Evolutionary conservation across 2,797 vertebrate species (phyloP).

Genomic region (Octomys mimax): DNA sequence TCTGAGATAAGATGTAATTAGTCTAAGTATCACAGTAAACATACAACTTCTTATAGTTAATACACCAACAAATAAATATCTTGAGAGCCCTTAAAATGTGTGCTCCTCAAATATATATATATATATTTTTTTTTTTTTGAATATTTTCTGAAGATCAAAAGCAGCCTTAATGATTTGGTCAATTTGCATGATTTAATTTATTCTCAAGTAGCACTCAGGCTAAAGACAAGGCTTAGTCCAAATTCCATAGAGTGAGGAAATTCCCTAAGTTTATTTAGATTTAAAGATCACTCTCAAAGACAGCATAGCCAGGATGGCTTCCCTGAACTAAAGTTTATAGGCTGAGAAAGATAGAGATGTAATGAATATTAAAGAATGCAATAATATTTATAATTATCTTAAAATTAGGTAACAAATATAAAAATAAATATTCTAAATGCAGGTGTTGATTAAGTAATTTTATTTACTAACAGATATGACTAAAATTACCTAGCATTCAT

Average conservation of each 20-base stretch:
- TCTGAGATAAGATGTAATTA: background rate
- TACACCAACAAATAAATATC: background rate
- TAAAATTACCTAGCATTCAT: background rate
- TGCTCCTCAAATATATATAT: too few relatives aligned
- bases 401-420: background rate
- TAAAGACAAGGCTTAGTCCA: constrained; percentile 16
- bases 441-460: background rate
- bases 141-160: constrained; percentile 45
- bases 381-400: constrained; percentile 4
- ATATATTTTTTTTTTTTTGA: too few relatives aligned
- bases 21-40: background rate
- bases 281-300: background rate
- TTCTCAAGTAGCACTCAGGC: background rate
- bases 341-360: background rate
- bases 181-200: constrained; percentile 47
- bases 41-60: background rate
- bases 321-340: background rate
- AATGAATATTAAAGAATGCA: background rate
- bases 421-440: constrained; percentile 8
- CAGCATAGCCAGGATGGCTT: constrained; percentile 35
- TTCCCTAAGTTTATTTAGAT: background rate
- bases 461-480: background rate
- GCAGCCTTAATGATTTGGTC: background rate
- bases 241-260: background rate
- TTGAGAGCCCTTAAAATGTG: background rate